Conservation (phyloP, 23 tunicate species). For the Phallusia fumigata region DNA sequence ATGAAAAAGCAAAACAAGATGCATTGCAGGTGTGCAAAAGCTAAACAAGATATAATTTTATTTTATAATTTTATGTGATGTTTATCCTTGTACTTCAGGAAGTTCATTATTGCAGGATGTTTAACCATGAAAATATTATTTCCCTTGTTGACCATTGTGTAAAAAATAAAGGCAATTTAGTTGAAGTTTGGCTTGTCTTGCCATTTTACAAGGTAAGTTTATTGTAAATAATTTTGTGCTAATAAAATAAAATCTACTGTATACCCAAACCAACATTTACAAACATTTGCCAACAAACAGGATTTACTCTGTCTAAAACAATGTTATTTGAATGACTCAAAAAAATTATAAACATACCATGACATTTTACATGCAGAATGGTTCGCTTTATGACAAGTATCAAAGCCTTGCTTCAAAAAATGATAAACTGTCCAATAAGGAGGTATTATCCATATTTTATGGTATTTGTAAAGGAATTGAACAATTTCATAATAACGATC, state of each 20-base stretch:
- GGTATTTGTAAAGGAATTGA: constrained; percentile 76
- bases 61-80: no score
- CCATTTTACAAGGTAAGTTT: constrained; percentile 75
- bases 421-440: constrained; percentile 33
- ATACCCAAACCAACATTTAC: no score
- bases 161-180: constrained; percentile 40
- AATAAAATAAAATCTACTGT: background rate
- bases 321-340: no score
- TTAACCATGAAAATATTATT: constrained; percentile 78
- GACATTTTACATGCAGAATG: constrained; percentile 30
- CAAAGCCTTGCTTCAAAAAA: constrained; percentile 47
- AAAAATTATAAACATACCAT: background rate
- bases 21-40: constrained; percentile 49
- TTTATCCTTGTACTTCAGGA: constrained; percentile 26
- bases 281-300: no score
- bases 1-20: constrained; percentile 63
- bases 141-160: constrained; percentile 79
- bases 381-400: constrained; percentile 91
- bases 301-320: no score
- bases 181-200: constrained; percentile 94
- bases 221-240: background rate
- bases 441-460: constrained; percentile 48
- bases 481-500: constrained; percentile 56
- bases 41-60: no score
- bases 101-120: constrained; percentile 57